These are phyloP conservation scores for Archocentrus centrarchus DNA, from an alignment of 2,113 vertebrate genomes.

Conservation along the genomic window DNA sequence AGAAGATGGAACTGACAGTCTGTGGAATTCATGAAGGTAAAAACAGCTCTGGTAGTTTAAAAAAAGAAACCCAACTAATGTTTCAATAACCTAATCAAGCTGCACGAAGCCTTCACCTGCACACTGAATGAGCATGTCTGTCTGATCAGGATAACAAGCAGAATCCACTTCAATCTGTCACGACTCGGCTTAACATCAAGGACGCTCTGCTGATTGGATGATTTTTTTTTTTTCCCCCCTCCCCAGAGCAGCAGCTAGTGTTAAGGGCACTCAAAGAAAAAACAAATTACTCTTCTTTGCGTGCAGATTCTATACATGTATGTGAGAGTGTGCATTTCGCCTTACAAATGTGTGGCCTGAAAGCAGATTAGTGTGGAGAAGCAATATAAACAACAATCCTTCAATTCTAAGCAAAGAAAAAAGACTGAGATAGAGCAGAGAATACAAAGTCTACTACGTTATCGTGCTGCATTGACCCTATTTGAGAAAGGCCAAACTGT, in stretches of 20 bases:
- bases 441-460: neutral
- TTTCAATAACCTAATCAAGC: neutral
- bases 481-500: slow-evolving; percentile 8
- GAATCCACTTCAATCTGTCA: slow-evolving; percentile 29
- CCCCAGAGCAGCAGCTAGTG: neutral
- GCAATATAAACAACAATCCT: slow-evolving; percentile 24
- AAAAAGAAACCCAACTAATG: neutral
- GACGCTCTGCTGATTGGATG: slow-evolving; percentile 31
- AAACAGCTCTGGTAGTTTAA: neutral
- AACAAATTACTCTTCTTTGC: slow-evolving; percentile 32
- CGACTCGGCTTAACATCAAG: neutral
- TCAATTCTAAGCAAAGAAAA: slow-evolving; percentile 7
- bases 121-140: slow-evolving; percentile 1
- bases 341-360: slow-evolving; percentile 36
- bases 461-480: neutral
- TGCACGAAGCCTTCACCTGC: slow-evolving; percentile 19
- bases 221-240: neutral
- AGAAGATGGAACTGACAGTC: neutral
- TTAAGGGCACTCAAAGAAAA: slow-evolving; percentile 45
- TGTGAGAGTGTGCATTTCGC: slow-evolving; percentile 2
- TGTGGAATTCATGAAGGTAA: neutral
- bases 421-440: neutral
- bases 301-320: neutral
- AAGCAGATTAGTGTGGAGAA: slow-evolving; percentile 42
- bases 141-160: slow-evolving; percentile 22